Percentiles rank a stretch among this genome's conserved stretches.
phyloP scores from a whole-genome alignment of 2,888 invertebrate species.

The Lasioglossum vierecki region DNA sequence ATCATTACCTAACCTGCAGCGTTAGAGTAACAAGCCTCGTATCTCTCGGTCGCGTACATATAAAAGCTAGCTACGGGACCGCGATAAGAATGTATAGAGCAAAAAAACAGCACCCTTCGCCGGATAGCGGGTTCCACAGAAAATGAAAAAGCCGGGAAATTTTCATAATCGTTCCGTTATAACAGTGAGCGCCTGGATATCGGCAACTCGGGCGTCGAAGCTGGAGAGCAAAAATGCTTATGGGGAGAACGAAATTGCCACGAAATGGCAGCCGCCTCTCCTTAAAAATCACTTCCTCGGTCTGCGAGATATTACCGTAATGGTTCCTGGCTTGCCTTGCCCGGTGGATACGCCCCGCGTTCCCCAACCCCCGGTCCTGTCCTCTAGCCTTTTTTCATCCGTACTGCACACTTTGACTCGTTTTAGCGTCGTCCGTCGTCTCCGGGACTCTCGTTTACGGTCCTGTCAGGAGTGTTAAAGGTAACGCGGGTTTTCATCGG shows the following conservation, averaged over 20 bases:
- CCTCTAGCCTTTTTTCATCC: constrained; percentile 1
- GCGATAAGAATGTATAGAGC: background rate
- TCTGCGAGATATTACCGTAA: constrained; percentile 72
- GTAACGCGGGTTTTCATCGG: constrained; percentile 14
- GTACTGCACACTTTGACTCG: constrained; percentile 30
- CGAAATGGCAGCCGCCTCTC: constrained; percentile 68
- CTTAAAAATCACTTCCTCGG: constrained; percentile 77
- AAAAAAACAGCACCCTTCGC: background rate
- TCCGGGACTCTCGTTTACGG: constrained; percentile 46
- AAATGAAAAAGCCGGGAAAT: constrained; percentile 72
- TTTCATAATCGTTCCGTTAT: constrained; percentile 75
- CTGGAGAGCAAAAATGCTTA: constrained; percentile 59
- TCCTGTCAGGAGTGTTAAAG: constrained; percentile 51
- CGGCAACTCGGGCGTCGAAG: constrained; percentile 43
- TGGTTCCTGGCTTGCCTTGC: constrained; percentile 60
- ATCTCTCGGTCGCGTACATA: background rate
- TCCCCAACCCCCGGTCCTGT: background rate
- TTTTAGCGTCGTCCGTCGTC: constrained; percentile 16
- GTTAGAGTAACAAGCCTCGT: background rate
- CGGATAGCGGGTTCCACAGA: constrained; percentile 11
- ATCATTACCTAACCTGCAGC: constrained; percentile 4
- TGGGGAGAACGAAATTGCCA: constrained; percentile 72
- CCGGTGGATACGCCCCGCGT: constrained; percentile 40
- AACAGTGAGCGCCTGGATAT: constrained; percentile 42
- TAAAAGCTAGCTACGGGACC: background rate